These are phyloP conservation scores for Ageneiosus marmoratus DNA, from an alignment of 2,113 vertebrate species.

Conservation along the genomic window DNA sequence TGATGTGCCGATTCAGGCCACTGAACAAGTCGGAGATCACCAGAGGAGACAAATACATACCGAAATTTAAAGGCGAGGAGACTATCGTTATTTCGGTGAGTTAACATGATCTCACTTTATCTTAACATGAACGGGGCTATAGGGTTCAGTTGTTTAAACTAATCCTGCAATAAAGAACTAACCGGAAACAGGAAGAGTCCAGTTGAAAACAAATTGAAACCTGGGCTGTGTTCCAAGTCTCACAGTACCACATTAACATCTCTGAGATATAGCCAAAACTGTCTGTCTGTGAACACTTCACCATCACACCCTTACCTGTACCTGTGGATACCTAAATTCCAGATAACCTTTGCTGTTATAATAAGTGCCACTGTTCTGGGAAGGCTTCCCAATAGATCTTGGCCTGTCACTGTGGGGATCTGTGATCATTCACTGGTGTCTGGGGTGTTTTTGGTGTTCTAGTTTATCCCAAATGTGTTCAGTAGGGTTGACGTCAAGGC, in stretches of 20 bases:
- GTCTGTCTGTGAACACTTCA: background rate
- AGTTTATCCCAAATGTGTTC: background rate
- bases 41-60: constrained; percentile 86
- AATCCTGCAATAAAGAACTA: background rate
- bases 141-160: background rate
- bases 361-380: background rate
- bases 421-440: background rate
- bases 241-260: background rate
- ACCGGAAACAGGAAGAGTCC: background rate
- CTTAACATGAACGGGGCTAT: background rate
- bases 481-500: background rate
- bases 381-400: background rate
- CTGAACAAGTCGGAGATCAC: constrained; percentile 85
- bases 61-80: constrained; percentile 90
- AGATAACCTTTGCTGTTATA: no score
- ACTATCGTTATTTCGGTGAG: constrained; percentile 89
- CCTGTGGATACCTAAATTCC: no score
- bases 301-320: background rate
- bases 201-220: no score
- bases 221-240: background rate
- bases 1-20: constrained; percentile 93
- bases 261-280: background rate
- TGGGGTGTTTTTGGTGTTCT: background rate
- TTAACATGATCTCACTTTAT: background rate
- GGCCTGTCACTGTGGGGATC: no score